Percentiles rank a stretch among this genome's conserved stretches.
These are phyloP conservation scores for Lophotis ruficrista DNA, from an alignment of 2,113 vertebrate species.

Conservation along the genomic window DNA sequence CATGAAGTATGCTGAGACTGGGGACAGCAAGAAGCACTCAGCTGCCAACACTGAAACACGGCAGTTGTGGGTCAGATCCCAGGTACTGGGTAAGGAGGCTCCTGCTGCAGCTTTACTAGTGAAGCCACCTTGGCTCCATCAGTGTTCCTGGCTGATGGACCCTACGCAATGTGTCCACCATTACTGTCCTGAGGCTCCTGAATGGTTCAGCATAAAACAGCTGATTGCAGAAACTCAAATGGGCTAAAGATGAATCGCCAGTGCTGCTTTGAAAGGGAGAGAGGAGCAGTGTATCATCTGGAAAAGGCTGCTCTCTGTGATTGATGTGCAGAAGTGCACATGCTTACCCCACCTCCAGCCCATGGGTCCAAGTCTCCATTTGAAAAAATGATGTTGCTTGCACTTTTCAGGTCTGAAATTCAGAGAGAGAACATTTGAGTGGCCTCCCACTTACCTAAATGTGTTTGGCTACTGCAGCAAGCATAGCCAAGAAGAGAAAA, in stretches of 20 bases:
- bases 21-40: neutral
- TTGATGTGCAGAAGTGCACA: neutral
- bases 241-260: neutral
- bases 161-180: neutral
- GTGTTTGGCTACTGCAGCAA: neutral
- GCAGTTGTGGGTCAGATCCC: neutral
- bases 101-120: neutral
- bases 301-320: neutral
- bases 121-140: neutral
- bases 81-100: neutral
- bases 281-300: neutral
- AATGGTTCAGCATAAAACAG: neutral
- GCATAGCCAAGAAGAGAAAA: neutral
- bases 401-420: conserved; percentile 80
- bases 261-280: neutral
- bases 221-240: neutral
- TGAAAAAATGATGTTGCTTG: conserved; percentile 95
- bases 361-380: conserved; percentile 95
- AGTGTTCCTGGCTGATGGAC: neutral
- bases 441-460: neutral
- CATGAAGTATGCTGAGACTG: neutral
- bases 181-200: neutral
- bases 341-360: conserved; percentile 91
- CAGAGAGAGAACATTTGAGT: neutral
- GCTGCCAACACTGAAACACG: neutral